Conservation (phyloP, 2,888 invertebrate genomes). For the Drosophila borealis region DNA sequence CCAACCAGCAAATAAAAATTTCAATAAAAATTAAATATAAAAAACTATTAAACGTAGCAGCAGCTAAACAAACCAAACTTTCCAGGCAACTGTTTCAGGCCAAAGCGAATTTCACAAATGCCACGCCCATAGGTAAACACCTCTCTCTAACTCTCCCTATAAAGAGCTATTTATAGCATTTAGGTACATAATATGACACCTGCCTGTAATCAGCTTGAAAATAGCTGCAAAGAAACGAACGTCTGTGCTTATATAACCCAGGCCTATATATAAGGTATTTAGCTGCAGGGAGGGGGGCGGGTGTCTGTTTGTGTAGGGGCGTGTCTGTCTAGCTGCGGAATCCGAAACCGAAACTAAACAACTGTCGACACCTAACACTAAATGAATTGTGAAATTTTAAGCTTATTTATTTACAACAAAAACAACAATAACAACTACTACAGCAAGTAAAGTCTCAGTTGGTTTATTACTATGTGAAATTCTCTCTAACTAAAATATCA, state of each 20-base stretch:
- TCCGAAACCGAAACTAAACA: constrained; percentile 57
- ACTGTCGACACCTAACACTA: constrained; percentile 43
- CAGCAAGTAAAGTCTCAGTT: constrained; percentile 29
- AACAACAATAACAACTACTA: constrained; percentile 14
- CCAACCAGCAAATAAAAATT: constrained; percentile 6
- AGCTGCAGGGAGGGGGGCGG: background rate
- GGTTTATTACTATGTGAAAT: constrained; percentile 53
- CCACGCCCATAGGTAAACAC: constrained; percentile 37
- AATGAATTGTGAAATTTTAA: constrained; percentile 61
- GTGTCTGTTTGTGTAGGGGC: constrained; percentile 2
- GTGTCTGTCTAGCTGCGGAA: constrained; percentile 8
- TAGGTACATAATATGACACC: constrained; percentile 37
- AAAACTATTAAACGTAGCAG: constrained; percentile 7
- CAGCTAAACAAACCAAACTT: constrained; percentile 18
- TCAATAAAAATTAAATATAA: constrained; percentile 5
- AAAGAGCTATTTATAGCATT: background rate
- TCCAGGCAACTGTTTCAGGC: constrained; percentile 4
- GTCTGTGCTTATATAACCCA: constrained; percentile 64
- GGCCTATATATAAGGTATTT: constrained; percentile 8
- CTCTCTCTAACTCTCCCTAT: background rate
- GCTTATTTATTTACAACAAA: constrained; percentile 53
- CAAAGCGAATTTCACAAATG: constrained; percentile 34
- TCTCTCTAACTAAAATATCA: constrained; percentile 24
- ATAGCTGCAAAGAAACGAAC: constrained; percentile 33
- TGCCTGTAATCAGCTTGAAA: constrained; percentile 69